Percentiles rank a stretch among this genome's conserved stretches.
phyloP scores from a whole-genome alignment of 1,140 invertebrate genomes.

The Pogonomyrmex barbatus region DNA sequence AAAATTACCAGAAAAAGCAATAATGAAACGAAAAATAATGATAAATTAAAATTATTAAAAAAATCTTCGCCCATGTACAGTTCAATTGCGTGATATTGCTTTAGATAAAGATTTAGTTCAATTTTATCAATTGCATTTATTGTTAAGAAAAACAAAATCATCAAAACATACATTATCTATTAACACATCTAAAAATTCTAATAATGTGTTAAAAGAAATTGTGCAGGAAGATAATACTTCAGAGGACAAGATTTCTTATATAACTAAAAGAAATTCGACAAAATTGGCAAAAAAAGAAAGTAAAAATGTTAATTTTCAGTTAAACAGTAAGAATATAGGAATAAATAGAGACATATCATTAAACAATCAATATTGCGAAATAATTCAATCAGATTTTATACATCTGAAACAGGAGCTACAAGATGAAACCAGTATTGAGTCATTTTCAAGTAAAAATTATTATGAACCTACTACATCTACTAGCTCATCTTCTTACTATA shows the following conservation, averaged over 20 bases:
- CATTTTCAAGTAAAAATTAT: conserved; percentile 1
- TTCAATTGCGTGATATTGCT: conserved; percentile 23
- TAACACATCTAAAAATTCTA: background rate
- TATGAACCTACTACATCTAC: background rate
- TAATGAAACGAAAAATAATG: background rate
- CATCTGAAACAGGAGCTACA: background rate
- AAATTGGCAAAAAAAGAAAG: background rate
- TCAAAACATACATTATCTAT: background rate
- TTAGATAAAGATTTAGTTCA: conserved; percentile 16
- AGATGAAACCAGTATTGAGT: background rate
- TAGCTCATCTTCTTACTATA: background rate
- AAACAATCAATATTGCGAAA: background rate
- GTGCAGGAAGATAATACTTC: background rate
- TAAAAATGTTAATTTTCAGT: too few species aligned
- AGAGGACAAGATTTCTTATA: background rate
- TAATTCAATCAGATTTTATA: background rate
- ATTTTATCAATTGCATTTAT: background rate
- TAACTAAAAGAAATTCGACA: background rate
- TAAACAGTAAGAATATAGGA: background rate
- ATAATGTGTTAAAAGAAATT: background rate
- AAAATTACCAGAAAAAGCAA: too few species aligned
- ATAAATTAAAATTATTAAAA: background rate
- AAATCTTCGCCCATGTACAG: background rate
- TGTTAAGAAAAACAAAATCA: background rate
- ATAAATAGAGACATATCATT: background rate